phyloP scores from a whole-genome alignment of 2,113 vertebrate species.

The Dicaeum eximium region DNA sequence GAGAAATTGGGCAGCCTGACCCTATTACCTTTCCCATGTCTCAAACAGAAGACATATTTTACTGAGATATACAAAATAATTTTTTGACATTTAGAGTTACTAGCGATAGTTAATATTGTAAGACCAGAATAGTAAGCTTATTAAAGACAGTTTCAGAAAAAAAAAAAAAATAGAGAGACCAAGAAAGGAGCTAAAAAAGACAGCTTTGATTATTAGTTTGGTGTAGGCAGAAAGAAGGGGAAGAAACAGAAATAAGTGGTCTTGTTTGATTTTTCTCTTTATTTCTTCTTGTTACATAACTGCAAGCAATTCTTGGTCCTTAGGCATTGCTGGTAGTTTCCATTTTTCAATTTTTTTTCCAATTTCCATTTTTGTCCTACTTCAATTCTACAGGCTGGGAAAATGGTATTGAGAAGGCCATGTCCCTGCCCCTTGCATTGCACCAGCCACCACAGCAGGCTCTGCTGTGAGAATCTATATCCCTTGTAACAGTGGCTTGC shows the following conservation, averaged over 20 bases:
- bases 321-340: neutral
- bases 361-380: neutral
- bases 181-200: neutral
- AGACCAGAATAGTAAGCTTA: neutral
- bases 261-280: neutral
- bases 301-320: neutral
- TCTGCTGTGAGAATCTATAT: neutral
- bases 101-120: neutral
- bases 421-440: neutral
- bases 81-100: neutral
- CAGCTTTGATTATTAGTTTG: neutral
- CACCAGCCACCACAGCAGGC: neutral
- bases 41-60: neutral
- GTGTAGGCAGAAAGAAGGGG: neutral
- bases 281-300: neutral
- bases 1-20: neutral
- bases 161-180: too few species aligned
- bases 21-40: neutral
- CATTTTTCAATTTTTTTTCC: neutral
- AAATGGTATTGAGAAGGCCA: accelerated
- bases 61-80: neutral
- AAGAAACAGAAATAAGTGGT: neutral
- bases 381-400: neutral
- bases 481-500: neutral
- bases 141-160: neutral